A percentile compares a stretch with the other conserved stretches of the same genome.
These are phyloP conservation scores for Odobenus rosmarus DNA, from an alignment of 2,113 vertebrate genomes.

Conservation along the genomic window DNA sequence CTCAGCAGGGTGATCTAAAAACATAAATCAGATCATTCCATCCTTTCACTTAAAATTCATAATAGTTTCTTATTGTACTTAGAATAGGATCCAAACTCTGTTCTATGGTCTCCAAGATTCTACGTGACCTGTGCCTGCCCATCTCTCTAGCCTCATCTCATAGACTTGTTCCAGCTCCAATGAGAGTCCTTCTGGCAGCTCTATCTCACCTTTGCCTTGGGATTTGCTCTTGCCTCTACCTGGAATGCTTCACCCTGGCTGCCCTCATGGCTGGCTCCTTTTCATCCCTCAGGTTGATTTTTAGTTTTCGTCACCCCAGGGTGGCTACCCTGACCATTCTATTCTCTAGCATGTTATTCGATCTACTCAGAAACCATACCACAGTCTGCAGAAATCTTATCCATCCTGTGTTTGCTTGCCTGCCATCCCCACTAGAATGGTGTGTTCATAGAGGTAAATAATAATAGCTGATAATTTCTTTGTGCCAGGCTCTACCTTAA, in stretches of 20 bases:
- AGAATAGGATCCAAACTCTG: not conserved
- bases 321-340: not conserved
- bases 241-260: not conserved
- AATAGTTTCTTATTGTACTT: not conserved
- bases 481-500: not conserved
- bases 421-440: not conserved
- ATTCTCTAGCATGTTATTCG: not conserved
- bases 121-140: not conserved
- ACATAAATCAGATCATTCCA: not conserved
- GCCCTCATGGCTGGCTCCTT: not conserved
- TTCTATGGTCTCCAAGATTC: not conserved
- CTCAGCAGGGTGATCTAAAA: not conserved
- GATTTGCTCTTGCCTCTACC: not conserved
- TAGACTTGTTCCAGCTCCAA: not conserved
- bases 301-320: not conserved
- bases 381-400: not conserved
- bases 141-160: not conserved
- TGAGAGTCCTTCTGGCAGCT: not conserved
- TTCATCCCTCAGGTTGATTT: not conserved
- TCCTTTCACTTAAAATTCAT: not conserved
- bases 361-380: not conserved
- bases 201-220: not conserved
- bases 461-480: slow-evolving; percentile 2
- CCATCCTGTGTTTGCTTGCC: not conserved
- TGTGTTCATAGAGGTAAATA: not conserved